Base-by-base conservation (phyloP, 2,888 invertebrate genomes). In the Chrysolina americana region DNA sequence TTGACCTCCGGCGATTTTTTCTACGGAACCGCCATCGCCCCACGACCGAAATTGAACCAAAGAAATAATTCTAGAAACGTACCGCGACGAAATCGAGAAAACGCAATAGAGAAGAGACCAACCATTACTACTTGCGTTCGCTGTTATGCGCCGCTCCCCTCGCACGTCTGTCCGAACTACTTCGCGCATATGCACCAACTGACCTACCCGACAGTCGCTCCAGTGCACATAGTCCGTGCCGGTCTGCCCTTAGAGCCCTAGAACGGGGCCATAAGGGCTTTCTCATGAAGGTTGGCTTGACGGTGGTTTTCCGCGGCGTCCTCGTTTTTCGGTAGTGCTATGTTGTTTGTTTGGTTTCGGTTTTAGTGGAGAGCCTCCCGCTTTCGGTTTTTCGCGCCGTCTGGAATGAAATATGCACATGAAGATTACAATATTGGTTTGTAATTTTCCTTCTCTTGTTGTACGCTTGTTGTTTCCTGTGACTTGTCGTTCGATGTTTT, bases 161-260 rank as follows among this genome's bases (percentile, higher is more conserved):
- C 41, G 47, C 68, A 73, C 69, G 66, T 59, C 69, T 76, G n/a
- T 41, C 76, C 71, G 76, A 62, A 76, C 71, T 81, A 80, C 76
- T 78, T 80, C 86, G 87, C 87, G 87, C 87, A 87, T 86, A 87
- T 87, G 87, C 87, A 87, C 85, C 84, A 83, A 85, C 86, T 86
- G 87, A 87, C 87, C 87, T 87, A 87, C 86, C 86, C 86, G 84
- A 87, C 87, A 87, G 86, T 87, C 85, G 85, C 83, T 82, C 78
- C 77, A 80, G 80, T 85, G 86, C 85, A 86, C 83, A 86, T 84
- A 84, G 84, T 83, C 84, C 86, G 86, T 82, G 84, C 81, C 83
- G 84, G 84, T 82, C 80, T 83, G 81, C 86, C 85, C 84, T 85
- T 83, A 83, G 85, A 83, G 86, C 86, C 87, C 87, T 86, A 84